Base-by-base conservation (phyloP, 2,888 invertebrate species). In the Spisula solida region DNA sequence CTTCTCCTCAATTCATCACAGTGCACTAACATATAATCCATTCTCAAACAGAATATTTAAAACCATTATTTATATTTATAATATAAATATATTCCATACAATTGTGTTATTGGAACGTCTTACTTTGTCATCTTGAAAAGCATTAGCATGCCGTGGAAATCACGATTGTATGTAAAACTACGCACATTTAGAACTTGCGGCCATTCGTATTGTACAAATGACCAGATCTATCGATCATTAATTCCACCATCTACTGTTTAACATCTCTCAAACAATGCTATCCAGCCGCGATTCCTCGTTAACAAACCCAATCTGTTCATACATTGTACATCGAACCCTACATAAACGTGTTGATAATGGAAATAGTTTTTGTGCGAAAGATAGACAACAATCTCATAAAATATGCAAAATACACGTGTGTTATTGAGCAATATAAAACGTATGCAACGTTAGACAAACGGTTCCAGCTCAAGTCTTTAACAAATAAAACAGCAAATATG, bases 221-320 rank as follows among this genome's bases (percentile, higher is more conserved):
- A 34, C 75, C 34, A 31, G 16, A 16, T 31, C 34, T 16, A 12
- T 0, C 34, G 75, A 75, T 75, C n/a, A 75, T 75, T 75, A 31
- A 31, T 16, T 18, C 75, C 18, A 34, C 18, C 0, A 16, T 75
- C 18, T 34, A 75, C 18, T 75, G 16, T 75, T 75, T 75, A 34
- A 25, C 34, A 75, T 31, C 8, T 34, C 75, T 75, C 34, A 75
- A 31, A 75, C 16, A 31, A 2, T 1, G 12, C 31, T 31, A 75
- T 31, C 31, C 18, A 25, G 34, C 2, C 14, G 16, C 12, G n/a
- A 75, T 34, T 31, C 75, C 5, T 10, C 12, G 75, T 34, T 75
- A 75, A 75, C 75, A 75, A 34, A 25, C 16, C 34, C 75, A 75
- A 31, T 75, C 75, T 75, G 34, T 75, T 75, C 34, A 75, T 14